A percentile compares a stretch with the other conserved stretches of the same genome.
Evolutionary conservation across 1,140 invertebrate genomes (phyloP).

Genomic region (Drosophila lacertosa): DNA sequence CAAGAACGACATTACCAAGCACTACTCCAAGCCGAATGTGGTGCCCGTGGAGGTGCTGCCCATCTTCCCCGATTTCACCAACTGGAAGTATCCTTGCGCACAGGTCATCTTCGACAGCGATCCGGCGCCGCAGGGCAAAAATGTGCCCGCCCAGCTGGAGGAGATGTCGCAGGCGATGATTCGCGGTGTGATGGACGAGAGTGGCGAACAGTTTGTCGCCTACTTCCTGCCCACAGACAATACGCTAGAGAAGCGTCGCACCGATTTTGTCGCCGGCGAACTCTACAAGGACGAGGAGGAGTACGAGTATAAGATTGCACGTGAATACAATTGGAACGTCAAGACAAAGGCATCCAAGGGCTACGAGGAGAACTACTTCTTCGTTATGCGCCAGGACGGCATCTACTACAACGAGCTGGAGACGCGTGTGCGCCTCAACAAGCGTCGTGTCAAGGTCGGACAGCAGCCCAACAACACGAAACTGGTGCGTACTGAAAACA

Average conservation of each 20-base stretch:
- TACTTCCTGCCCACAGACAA: slow-evolving; percentile 98
- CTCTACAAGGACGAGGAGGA: slow-evolving; percentile 96
- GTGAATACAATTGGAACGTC: slow-evolving; percentile 99
- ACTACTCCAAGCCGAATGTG: slow-evolving; percentile 97
- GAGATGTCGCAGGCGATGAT: slow-evolving; percentile 99
- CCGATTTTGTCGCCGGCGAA: slow-evolving; percentile 90
- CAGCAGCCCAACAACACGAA: slow-evolving; percentile 86
- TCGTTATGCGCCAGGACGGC: slow-evolving; percentile 95
- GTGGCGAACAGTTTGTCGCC: slow-evolving; percentile 99
- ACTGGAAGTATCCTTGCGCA: slow-evolving; percentile 99
- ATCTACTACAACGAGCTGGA: slow-evolving; percentile 99
- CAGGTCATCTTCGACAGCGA: slow-evolving; percentile 99
- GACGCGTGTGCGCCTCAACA: slow-evolving; percentile 96
- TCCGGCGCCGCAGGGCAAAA: slow-evolving; percentile 93
- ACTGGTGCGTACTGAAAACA: slow-evolving; percentile 84
- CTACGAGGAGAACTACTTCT: slow-evolving; percentile 99
- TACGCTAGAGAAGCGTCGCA: slow-evolving; percentile 93
- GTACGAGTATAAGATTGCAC: slow-evolving; percentile 97
- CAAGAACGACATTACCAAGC: slow-evolving; percentile 93
- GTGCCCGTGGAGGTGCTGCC: slow-evolving; percentile 94
- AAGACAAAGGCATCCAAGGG: slow-evolving; percentile 99
- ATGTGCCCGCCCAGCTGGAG: slow-evolving; percentile 94
- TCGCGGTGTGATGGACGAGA: slow-evolving; percentile 98
- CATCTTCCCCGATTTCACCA: slow-evolving; percentile 97
- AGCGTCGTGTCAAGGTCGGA: slow-evolving; percentile 91